phyloP scores from a whole-genome alignment of 2,888 invertebrate genomes.

The Hydrotaea cyrtoneurina region DNA sequence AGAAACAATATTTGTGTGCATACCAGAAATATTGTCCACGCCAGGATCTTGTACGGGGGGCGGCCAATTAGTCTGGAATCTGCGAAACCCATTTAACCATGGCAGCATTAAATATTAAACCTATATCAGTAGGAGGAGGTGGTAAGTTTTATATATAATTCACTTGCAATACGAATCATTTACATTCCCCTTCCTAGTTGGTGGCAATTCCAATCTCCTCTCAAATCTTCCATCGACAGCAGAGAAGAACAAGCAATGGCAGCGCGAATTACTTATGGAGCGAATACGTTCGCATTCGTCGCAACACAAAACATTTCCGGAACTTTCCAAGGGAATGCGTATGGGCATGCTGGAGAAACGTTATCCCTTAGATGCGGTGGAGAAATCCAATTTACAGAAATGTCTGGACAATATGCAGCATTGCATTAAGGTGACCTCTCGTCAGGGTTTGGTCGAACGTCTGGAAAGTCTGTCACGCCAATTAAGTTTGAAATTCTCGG shows the following conservation, averaged over 20 bases:
- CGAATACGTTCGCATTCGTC: conserved; percentile 93
- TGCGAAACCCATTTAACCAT: conserved; percentile 13
- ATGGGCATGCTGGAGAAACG: conserved; percentile 94
- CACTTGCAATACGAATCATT: no score
- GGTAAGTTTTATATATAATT: conserved; percentile 37
- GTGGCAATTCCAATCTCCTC: conserved; percentile 37
- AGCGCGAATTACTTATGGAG: conserved; percentile 95
- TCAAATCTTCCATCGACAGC: conserved; percentile 72
- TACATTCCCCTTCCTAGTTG: conserved; percentile 14
- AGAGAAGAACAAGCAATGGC: conserved; percentile 87
- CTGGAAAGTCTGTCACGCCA: conserved; percentile 95
- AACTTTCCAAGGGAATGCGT: conserved; percentile 93
- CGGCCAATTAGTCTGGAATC: conserved; percentile 9
- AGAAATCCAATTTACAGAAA: conserved; percentile 92
- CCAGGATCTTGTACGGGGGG: conserved; percentile 10
- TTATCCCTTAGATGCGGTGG: conserved; percentile 91
- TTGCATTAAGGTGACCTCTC: conserved; percentile 94
- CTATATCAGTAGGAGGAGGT: conserved; percentile 43
- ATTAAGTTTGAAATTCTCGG: conserved; percentile 93
- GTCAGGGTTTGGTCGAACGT: conserved; percentile 95
- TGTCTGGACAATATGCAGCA: conserved; percentile 95
- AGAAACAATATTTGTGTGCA: no score
- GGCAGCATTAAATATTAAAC: conserved; percentile 59
- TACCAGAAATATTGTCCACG: conserved; percentile 13
- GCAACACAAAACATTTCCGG: conserved; percentile 90